phyloP scores from a whole-genome alignment of 2,888 invertebrate species.

The Agriopis leucophaearia region DNA sequence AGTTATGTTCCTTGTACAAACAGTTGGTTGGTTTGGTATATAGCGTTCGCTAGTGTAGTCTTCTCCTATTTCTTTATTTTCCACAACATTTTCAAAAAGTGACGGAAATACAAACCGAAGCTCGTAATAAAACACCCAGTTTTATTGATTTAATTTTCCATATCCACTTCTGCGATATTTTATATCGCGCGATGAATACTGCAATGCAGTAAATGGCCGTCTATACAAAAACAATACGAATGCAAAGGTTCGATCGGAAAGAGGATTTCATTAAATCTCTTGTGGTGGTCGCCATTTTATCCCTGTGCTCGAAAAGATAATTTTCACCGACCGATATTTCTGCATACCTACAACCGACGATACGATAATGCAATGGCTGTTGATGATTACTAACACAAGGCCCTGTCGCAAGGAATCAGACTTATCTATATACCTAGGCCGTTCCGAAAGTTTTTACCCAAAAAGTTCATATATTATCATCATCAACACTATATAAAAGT shows the following conservation, averaged over 20 bases:
- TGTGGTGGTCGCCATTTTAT: conserved; percentile 32
- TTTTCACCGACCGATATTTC: background rate
- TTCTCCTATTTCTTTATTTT: background rate
- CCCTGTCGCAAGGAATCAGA: too few species aligned
- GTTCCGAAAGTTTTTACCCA: too few species aligned
- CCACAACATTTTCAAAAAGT: background rate
- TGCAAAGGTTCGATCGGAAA: conserved; percentile 42
- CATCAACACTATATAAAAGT: too few species aligned
- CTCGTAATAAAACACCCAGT: conserved; percentile 10
- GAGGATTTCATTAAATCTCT: conserved; percentile 49
- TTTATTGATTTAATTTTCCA: conserved; percentile 14
- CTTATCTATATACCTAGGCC: too few species aligned
- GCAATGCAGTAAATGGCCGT: conserved; percentile 32
- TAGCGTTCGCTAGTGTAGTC: background rate
- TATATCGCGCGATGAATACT: conserved; percentile 26
- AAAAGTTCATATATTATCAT: too few species aligned
- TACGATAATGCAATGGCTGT: too few species aligned
- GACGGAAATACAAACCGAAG: background rate
- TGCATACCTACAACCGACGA: too few species aligned
- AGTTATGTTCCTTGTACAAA: background rate
- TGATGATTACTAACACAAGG: too few species aligned
- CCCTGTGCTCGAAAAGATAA: conserved; percentile 11
- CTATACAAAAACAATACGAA: conserved; percentile 45
- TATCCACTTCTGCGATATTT: conserved; percentile 11
- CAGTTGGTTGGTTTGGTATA: background rate